Percentiles rank a stretch among this genome's conserved stretches.
These are phyloP conservation scores for Seriola rivoliana DNA, from an alignment of 2,113 vertebrate species.

Conservation along the genomic window DNA sequence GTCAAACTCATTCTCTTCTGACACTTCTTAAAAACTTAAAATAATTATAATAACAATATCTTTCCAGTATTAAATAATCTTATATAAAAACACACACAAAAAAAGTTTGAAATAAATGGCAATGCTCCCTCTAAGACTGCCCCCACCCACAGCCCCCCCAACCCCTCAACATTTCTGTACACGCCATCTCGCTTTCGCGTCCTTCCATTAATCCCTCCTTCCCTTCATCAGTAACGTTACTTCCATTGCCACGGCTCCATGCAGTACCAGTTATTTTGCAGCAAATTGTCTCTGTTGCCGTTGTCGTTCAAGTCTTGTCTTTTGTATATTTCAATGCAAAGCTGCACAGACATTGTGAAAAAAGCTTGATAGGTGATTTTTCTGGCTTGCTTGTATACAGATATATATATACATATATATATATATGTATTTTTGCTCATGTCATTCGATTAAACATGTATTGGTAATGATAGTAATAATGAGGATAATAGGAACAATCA, in stretches of 20 bases:
- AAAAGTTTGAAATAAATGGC: constrained; percentile 76
- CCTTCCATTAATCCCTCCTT: constrained; percentile 15
- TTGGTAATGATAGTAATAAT: constrained; percentile 67
- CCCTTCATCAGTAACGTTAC: constrained; percentile 13
- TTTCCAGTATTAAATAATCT: constrained; percentile 88
- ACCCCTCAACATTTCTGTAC: constrained; percentile 55
- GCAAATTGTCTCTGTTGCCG: constrained; percentile 59
- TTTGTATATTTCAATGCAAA: constrained; percentile 77
- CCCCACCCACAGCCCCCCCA: not conserved
- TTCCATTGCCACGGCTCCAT: constrained; percentile 55
- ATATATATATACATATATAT: constrained; percentile 38
- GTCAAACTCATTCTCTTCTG: constrained; percentile 58
- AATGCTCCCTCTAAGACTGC: constrained; percentile 41
- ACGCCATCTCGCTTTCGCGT: constrained; percentile 43
- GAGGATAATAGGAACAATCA: constrained; percentile 73
- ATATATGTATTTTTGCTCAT: constrained; percentile 61
- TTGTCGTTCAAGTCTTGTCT: constrained; percentile 58
- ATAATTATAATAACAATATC: constrained; percentile 82
- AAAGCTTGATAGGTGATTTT: constrained; percentile 77
- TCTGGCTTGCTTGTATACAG: constrained; percentile 73
- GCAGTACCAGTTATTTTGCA: constrained; percentile 73
- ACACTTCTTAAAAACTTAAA: constrained; percentile 76
- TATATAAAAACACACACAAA: constrained; percentile 82
- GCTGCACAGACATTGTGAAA: constrained; percentile 80
- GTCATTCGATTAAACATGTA: constrained; percentile 73